Conservation (phyloP, 1,140 invertebrate species). For the Zophobas atratus region DNA sequence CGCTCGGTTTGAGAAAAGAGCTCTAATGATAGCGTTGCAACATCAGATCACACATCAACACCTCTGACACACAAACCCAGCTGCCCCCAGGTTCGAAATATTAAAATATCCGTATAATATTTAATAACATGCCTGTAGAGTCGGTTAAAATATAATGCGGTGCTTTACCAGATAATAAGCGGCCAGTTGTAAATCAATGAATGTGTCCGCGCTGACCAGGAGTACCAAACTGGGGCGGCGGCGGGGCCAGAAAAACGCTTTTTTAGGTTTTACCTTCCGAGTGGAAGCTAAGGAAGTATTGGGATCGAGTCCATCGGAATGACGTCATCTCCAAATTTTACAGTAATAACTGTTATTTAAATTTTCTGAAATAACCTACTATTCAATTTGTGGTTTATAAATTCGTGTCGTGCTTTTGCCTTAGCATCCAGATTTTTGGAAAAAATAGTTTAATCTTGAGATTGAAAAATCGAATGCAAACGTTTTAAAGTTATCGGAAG, state of each 20-base stretch:
- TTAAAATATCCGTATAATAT: slow-evolving; percentile 64
- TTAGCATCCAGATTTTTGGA: too few species aligned
- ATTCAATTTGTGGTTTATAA: too few species aligned
- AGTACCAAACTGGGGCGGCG: slow-evolving; percentile 48
- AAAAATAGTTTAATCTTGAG: too few species aligned
- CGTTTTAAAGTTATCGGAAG: too few species aligned
- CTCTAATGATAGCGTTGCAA: slow-evolving; percentile 59
- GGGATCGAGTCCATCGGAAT: too few species aligned
- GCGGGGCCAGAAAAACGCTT: slow-evolving; percentile 12
- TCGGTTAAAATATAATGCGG: slow-evolving; percentile 62
- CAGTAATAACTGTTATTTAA: too few species aligned
- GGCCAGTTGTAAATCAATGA: slow-evolving; percentile 64
- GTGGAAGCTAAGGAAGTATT: too few species aligned
- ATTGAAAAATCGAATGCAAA: too few species aligned
- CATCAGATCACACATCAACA: slow-evolving; percentile 63
- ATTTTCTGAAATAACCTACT: too few species aligned
- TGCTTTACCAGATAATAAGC: slow-evolving; percentile 65
- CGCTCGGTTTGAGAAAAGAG: slow-evolving; percentile 5
- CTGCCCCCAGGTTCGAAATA: slow-evolving; percentile 61
- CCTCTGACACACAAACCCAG: slow-evolving; percentile 60
- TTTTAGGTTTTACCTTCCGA: slow-evolving; percentile 5
- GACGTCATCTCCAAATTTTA: too few species aligned
- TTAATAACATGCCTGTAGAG: slow-evolving; percentile 64
- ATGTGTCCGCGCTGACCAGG: slow-evolving; percentile 52
- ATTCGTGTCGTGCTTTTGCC: too few species aligned